phyloP scores from a whole-genome alignment of 2,113 vertebrate species.

The Trinectes maculatus region DNA sequence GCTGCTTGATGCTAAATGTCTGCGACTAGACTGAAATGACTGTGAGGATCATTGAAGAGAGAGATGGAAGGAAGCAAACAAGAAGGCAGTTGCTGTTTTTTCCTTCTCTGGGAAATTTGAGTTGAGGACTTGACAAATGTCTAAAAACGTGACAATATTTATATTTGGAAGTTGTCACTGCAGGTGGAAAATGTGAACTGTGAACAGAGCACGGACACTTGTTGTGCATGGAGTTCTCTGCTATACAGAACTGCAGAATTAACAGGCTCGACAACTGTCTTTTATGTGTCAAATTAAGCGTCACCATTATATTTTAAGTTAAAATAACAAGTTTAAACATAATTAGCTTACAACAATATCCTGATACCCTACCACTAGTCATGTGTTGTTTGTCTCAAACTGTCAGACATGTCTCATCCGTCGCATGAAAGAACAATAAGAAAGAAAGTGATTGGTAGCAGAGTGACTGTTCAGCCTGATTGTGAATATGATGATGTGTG shows the following conservation, averaged over 20 bases:
- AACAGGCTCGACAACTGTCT: constrained; percentile 40
- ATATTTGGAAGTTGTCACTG: constrained; percentile 8
- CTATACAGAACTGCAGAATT: constrained; percentile 31
- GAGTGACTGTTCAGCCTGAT: constrained; percentile 10
- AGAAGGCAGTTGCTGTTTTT: no score
- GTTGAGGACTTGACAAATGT: no score
- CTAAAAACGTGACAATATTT: neutral
- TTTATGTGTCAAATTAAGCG: constrained; percentile 41
- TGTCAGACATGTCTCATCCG: constrained; percentile 28
- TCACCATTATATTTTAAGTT: constrained; percentile 41
- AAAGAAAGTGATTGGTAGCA: constrained; percentile 8
- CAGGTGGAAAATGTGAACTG: neutral
- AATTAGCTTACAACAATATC: constrained; percentile 31
- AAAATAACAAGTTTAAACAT: constrained; percentile 35
- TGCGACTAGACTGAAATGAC: neutral
- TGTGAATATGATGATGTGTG: constrained; percentile 3
- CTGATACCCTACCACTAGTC: constrained; percentile 6
- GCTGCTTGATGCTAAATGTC: neutral
- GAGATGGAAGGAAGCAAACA: no score
- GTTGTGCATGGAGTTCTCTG: constrained; percentile 2
- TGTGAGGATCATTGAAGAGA: neutral
- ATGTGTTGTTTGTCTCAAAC: constrained; percentile 26
- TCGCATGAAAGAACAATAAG: neutral
- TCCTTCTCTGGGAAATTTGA: no score
- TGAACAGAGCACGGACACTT: neutral